Conservation (phyloP, 1,140 invertebrate genomes). For the Drosophila equinoxialis region DNA sequence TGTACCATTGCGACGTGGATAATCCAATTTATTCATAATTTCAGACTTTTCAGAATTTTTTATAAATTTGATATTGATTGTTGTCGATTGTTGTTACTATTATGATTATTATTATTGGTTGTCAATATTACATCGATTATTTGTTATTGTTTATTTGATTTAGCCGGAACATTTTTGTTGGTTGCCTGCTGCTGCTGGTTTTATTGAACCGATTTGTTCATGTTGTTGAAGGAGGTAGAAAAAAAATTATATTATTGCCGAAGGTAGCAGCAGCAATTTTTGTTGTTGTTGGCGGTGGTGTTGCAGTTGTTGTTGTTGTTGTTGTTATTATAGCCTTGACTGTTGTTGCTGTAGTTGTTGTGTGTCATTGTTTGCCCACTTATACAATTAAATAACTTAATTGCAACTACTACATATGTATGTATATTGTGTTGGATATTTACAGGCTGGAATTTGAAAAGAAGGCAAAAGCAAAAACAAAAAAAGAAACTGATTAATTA, state of each 20-base stretch:
- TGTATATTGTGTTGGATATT: constrained; percentile 29
- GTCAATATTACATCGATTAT: constrained; percentile 47
- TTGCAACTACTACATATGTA: constrained; percentile 40
- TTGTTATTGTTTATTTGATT: constrained; percentile 47
- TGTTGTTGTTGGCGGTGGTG: constrained; percentile 14
- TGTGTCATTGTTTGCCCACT: constrained; percentile 69
- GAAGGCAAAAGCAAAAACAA: constrained; percentile 24
- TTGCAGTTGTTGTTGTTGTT: constrained; percentile 13
- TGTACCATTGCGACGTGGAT: constrained; percentile 82
- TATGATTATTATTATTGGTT: constrained; percentile 45
- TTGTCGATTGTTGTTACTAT: constrained; percentile 38
- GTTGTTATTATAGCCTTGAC: constrained; percentile 46
- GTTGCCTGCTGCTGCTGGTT: constrained; percentile 27
- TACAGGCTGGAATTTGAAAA: constrained; percentile 60
- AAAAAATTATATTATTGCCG: constrained; percentile 54
- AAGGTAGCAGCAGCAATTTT: constrained; percentile 53
- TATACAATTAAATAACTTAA: constrained; percentile 57
- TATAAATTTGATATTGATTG: constrained; percentile 36
- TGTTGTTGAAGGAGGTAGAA: constrained; percentile 37
- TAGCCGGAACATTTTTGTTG: constrained; percentile 23
- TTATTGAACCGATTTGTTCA: neutral
- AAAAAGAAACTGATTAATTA: constrained; percentile 5
- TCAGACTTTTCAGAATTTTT: constrained; percentile 49
- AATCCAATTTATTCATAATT: constrained; percentile 83
- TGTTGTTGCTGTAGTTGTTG: constrained; percentile 38